These are phyloP conservation scores for Cataglyphis hispanica DNA, from an alignment of 1,140 invertebrate genomes.

Conservation along the genomic window DNA sequence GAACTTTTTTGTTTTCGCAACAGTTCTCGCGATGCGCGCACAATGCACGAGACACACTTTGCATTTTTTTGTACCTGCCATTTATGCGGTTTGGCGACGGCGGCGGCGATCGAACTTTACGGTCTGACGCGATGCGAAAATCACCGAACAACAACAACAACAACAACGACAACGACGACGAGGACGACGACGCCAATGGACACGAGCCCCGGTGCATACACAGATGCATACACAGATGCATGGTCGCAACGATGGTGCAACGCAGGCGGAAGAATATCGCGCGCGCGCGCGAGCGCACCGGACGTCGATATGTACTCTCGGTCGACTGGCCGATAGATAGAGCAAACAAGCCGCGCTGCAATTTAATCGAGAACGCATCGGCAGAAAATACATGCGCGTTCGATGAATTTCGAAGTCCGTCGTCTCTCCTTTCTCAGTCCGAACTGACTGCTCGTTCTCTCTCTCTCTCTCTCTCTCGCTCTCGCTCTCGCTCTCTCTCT, in stretches of 20 bases:
- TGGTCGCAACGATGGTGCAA: not conserved
- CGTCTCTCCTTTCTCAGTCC: conserved; percentile 8
- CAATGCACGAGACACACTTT: conserved; percentile 64
- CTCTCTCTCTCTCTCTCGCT: not conserved
- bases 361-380: conserved; percentile 59
- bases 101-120: conserved; percentile 63
- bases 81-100: conserved; percentile 58
- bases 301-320: conserved; percentile 57
- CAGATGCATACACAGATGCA: not conserved
- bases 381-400: conserved; percentile 55
- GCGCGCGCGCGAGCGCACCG: not conserved
- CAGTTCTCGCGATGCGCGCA: conserved; percentile 35
- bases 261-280: conserved; percentile 11
- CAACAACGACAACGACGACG: conserved; percentile 18
- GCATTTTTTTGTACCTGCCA: conserved; percentile 54
- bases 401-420: conserved; percentile 50
- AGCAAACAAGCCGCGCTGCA: conserved; percentile 58
- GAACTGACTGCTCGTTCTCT: not conserved
- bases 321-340: conserved; percentile 44
- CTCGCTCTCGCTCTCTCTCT: not conserved
- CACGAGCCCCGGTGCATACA: conserved; percentile 16
- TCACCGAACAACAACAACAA: conserved; percentile 42
- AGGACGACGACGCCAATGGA: conserved; percentile 14
- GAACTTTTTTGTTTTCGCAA: conserved; percentile 73
- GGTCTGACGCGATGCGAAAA: conserved; percentile 49